A percentile compares a stretch with the other conserved stretches of the same genome.
These are phyloP conservation scores for Parasteatoda tepidariorum DNA, from an alignment of 1,140 invertebrate species.

Conservation along the genomic window DNA sequence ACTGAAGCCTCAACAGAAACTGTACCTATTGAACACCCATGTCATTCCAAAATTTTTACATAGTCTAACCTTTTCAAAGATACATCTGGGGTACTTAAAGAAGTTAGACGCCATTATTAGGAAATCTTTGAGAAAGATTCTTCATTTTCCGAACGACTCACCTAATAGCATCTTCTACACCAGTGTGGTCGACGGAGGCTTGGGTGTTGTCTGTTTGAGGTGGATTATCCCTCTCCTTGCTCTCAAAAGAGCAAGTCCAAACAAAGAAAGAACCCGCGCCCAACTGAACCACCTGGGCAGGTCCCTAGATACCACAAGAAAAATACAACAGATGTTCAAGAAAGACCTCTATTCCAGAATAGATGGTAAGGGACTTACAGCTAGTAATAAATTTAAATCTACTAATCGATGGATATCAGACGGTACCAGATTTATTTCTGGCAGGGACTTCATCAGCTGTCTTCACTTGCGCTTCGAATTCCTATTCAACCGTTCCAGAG, in stretches of 20 bases:
- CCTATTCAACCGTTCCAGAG: background rate
- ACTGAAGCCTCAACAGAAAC: background rate
- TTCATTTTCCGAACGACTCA: background rate
- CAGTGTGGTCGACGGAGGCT: background rate
- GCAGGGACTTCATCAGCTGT: background rate
- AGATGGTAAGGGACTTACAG: background rate
- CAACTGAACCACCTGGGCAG: background rate
- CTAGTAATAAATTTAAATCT: background rate
- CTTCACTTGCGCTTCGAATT: background rate
- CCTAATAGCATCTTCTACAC: no score
- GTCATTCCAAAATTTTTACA: background rate
- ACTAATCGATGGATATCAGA: background rate
- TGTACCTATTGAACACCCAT: background rate
- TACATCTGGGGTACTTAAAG: background rate
- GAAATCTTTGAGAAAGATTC: background rate
- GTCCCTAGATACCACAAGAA: background rate
- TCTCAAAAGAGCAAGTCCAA: background rate
- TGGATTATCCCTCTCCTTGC: background rate
- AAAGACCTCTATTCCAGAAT: background rate
- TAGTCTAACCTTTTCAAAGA: background rate
- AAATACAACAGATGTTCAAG: background rate
- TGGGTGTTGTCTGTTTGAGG: background rate
- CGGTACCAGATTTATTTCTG: background rate
- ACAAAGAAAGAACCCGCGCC: no score
- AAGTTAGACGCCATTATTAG: background rate